Evolutionary conservation across 2,888 invertebrate species (phyloP), one percentile per base, ranked within the genome.

Genomic region (Heliconius sara): DNA sequence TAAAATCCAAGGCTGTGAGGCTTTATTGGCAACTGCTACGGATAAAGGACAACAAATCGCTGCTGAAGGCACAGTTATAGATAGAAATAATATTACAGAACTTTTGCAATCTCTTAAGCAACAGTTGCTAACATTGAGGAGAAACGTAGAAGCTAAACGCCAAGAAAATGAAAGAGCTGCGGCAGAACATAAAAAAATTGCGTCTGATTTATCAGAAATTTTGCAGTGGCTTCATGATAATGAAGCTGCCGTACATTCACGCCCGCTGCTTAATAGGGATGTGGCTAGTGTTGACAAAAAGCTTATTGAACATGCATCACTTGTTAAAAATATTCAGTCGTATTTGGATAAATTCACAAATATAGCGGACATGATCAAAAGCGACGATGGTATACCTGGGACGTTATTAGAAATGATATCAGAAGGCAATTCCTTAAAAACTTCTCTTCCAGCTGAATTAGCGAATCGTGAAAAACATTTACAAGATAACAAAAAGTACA

Each of bases 11-110:
- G 98, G 98, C 86, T 98, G 98, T 89, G 99, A 99, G 91, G 98
- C 98, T 16, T 95, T 97, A 60, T 92, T 99, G 13, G 97, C 98
- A 0, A 97, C 98, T 9, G 98, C 99, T 0, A 97, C 97, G 22
- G 99, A 99, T 88, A 99, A 99, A 89, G 99, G 99, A 0, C 98
- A 98, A 87, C 98, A 98, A 90, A 99, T 99, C 57, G 98, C 98
- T 0, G 97, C 97, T 0, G 99, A 99, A 92, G 98, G 98, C 67
- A 97, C 98, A 4, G 97, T 98, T 0, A 97, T 97, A 27, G 99
- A 99, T 86, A 96, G 98, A 85, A 98, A 98, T 86, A 97, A 97
- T 84, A 97, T 99, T 10, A 98, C 98, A 3, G 98, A 98, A 88
- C 97, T 98, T 85, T 89, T 99, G 34, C 98, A 98, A 86, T 97